Percentiles rank a stretch among this genome's conserved stretches.
Conservation (phyloP, 2,113 vertebrate genomes). For the Micronycteris hirsuta region DNA sequence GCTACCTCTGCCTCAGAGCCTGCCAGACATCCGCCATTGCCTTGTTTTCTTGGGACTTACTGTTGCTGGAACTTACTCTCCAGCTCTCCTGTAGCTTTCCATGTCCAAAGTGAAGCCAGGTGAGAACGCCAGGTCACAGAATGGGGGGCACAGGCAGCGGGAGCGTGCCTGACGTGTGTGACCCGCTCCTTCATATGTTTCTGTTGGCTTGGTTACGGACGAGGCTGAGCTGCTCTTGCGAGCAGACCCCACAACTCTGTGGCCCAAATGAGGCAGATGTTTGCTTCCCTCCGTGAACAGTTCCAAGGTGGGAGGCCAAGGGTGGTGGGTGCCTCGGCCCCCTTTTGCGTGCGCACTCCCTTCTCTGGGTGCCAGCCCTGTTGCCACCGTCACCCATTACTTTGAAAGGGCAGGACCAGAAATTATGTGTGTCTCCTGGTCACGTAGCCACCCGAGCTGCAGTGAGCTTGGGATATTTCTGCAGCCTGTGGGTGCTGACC, state of each 20-base stretch:
- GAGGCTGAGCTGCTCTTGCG: neutral
- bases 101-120: neutral
- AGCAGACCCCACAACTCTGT: neutral
- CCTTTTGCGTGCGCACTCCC: accelerated
- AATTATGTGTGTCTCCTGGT: neutral
- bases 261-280: accelerated
- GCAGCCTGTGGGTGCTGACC: neutral
- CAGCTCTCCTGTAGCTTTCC: neutral
- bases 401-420: neutral
- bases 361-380: neutral
- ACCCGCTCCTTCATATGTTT: accelerated
- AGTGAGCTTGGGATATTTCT: neutral
- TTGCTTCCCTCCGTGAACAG: neutral
- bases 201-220: neutral
- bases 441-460: neutral
- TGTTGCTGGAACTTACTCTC: neutral
- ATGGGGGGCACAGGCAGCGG: neutral
- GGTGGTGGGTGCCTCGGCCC: accelerated
- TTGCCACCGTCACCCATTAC: neutral
- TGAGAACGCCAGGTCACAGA: neutral
- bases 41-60: neutral
- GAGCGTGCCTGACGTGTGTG: accelerated
- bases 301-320: neutral
- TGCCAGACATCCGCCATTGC: neutral
- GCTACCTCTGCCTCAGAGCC: neutral